Conservation (phyloP, 1,140 invertebrate species). For the Listronotus oregonensis region DNA sequence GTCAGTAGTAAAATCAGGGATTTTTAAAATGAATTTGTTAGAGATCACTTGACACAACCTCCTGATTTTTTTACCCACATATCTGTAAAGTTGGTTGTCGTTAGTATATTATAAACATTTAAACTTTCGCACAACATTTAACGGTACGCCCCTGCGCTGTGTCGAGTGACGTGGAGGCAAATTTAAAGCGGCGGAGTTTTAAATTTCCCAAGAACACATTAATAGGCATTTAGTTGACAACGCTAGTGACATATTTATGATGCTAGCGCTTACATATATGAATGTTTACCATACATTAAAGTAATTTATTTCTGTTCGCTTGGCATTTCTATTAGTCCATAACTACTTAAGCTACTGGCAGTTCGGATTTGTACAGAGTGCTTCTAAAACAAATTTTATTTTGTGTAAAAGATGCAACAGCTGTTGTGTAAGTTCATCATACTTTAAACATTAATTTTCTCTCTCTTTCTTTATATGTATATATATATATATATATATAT, state of each 20-base stretch:
- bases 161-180: constrained; percentile 44
- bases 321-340: constrained; percentile 57
- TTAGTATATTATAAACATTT: too few relatives aligned
- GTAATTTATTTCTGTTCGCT: constrained; percentile 56
- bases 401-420: too few relatives aligned
- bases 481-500: too few relatives aligned
- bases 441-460: too few relatives aligned
- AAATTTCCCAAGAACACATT: constrained; percentile 56
- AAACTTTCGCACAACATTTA: constrained; percentile 2
- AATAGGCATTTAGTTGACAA: constrained; percentile 58
- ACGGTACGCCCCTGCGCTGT: constrained; percentile 11
- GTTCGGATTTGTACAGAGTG: constrained; percentile 43
- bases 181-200: constrained; percentile 42
- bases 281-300: constrained; percentile 58
- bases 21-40: too few relatives aligned
- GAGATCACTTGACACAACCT: too few relatives aligned
- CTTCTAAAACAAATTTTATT: background rate
- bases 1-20: too few relatives aligned
- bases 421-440: too few relatives aligned
- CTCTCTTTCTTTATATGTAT: too few relatives aligned
- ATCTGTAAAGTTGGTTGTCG: too few relatives aligned
- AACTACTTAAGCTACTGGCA: constrained; percentile 51
- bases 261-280: constrained; percentile 55
- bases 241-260: constrained; percentile 57
- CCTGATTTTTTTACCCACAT: too few relatives aligned